phyloP scores from a whole-genome alignment of 2,797 vertebrate genomes.

The Parotocinclus haroldoi region DNA sequence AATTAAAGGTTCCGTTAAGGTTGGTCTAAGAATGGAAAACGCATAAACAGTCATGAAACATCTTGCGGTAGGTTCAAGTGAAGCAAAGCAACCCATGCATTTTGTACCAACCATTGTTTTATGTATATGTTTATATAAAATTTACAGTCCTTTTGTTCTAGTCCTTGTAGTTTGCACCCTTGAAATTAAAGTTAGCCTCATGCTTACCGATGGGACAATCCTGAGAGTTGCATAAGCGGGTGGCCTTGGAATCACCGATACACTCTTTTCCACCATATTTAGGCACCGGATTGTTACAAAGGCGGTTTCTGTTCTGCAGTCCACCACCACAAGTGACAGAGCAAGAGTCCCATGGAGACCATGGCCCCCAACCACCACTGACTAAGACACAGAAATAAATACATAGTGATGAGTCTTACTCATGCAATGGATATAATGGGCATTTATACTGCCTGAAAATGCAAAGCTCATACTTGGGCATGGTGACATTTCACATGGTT shows the following conservation, averaged over 20 bases:
- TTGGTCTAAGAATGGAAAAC: no score
- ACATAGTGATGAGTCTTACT: not conserved
- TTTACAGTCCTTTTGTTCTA: no score
- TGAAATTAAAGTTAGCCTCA: not conserved
- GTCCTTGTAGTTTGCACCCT: no score
- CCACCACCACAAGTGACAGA: conserved; percentile 92
- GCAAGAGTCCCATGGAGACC: conserved; percentile 93
- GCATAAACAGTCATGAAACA: no score
- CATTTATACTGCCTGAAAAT: not conserved
- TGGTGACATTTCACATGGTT: conserved; percentile 80
- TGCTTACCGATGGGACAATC: conserved; percentile 89
- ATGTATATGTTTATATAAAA: no score
- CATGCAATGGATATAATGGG: not conserved
- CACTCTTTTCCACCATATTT: conserved; percentile 93
- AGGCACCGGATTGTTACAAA: conserved; percentile 88
- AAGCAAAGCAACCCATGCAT: no score
- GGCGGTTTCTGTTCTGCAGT: conserved; percentile 82
- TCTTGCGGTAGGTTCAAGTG: no score
- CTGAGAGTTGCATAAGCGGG: conserved; percentile 88
- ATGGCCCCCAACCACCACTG: conserved; percentile 94
- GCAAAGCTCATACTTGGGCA: conserved; percentile 83
- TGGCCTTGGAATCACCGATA: conserved; percentile 74
- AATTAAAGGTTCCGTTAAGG: conserved; percentile 3
- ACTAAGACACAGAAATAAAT: conserved; percentile 65
- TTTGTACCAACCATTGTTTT: no score